These are phyloP conservation scores for Enhydra lutris DNA, from an alignment of 2,113 vertebrate species.

Conservation along the genomic window DNA sequence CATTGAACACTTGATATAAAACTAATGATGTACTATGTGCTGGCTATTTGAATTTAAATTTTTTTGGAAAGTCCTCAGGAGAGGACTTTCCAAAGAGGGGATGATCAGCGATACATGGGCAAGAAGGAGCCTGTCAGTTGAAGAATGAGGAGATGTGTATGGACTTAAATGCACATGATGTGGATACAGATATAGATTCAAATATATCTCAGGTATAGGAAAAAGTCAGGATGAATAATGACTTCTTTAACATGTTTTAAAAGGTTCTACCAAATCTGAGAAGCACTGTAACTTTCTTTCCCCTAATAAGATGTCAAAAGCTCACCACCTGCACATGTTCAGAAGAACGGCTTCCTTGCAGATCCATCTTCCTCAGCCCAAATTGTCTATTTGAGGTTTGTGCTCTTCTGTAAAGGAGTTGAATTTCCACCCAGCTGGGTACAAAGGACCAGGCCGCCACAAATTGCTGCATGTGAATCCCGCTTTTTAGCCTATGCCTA, in stretches of 20 bases:
- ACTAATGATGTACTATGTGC: not conserved
- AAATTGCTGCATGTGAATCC: not conserved
- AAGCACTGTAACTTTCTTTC: not conserved
- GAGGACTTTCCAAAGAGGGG: not conserved
- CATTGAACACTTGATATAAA: not conserved
- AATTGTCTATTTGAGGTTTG: not conserved
- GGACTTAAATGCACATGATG: not conserved
- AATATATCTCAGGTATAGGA: not conserved
- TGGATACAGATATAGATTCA: not conserved
- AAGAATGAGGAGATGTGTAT: not conserved
- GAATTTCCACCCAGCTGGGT: not conserved
- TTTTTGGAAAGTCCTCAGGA: not conserved
- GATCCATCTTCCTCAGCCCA: not conserved
- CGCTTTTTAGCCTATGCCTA: not conserved
- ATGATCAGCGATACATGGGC: not conserved
- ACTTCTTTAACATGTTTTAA: not conserved
- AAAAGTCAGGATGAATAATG: not conserved
- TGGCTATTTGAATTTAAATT: not conserved
- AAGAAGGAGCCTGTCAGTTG: not conserved
- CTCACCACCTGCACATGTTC: not conserved
- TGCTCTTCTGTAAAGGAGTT: not conserved
- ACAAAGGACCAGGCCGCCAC: not conserved
- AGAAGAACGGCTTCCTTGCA: not conserved
- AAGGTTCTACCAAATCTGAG: not conserved
- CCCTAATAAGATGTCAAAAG: not conserved